These are phyloP conservation scores for Himalopsyche japonica DNA, from an alignment of 2,888 invertebrate genomes.

Conservation along the genomic window DNA sequence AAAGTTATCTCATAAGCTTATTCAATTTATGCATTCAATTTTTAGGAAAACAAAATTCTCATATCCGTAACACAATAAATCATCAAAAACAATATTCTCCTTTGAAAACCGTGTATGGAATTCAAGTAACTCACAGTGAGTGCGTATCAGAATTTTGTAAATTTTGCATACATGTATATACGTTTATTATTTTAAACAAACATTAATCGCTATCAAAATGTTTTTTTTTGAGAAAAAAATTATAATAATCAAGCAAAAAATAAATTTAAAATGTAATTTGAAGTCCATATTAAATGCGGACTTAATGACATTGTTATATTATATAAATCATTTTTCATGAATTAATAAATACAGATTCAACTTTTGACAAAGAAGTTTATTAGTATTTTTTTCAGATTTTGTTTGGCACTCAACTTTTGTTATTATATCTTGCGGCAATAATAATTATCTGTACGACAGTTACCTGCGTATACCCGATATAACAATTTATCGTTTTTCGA, in stretches of 20 bases:
- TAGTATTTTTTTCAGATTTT: neutral
- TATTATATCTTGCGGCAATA: neutral
- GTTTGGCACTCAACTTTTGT: neutral
- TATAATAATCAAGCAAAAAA: too few species aligned
- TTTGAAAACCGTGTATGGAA: neutral
- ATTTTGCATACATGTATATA: too few species aligned
- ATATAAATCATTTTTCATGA: too few species aligned
- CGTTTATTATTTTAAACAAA: too few species aligned
- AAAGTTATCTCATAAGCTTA: neutral
- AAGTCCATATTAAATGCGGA: too few species aligned
- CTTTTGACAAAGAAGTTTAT: too few species aligned
- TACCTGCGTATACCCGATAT: neutral
- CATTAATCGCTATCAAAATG: too few species aligned
- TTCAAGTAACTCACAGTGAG: neutral
- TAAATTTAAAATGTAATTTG: too few species aligned
- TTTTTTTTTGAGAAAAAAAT: too few species aligned
- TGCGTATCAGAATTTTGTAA: neutral
- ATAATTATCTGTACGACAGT: neutral
- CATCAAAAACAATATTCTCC: neutral
- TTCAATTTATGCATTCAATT: neutral
- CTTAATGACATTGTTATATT: too few species aligned
- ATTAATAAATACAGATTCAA: too few species aligned
- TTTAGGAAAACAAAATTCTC: neutral
- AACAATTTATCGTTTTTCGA: neutral
- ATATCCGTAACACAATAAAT: neutral